phyloP scores from a whole-genome alignment of 2,888 invertebrate genomes.

The Lycaena phlaeas region DNA sequence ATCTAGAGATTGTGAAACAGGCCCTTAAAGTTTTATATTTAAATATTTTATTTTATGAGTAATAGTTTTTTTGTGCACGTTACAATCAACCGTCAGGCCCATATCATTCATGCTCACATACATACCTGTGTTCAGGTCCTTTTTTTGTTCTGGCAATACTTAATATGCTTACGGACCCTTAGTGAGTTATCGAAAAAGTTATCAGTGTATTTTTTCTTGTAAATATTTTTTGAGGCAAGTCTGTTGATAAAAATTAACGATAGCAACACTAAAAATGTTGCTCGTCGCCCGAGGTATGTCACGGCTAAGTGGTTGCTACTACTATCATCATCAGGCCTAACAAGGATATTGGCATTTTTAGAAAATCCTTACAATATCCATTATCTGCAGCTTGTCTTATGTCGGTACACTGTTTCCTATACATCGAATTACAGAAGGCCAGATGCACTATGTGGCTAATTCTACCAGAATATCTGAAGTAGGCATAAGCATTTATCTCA shows the following conservation, averaged over 20 bases:
- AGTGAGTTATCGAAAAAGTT: conserved; percentile 24
- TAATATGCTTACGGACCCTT: conserved; percentile 25
- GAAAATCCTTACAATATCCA: too few species aligned
- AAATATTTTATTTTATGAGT: too few species aligned
- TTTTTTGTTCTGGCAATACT: conserved; percentile 23
- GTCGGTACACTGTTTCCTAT: too few species aligned
- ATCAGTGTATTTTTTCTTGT: conserved; percentile 18
- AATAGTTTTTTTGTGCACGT: conserved; percentile 17
- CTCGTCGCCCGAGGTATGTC: conserved; percentile 4
- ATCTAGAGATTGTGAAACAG: too few species aligned
- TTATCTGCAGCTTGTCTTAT: too few species aligned
- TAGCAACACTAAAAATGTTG: conserved; percentile 8
- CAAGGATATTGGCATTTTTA: too few species aligned
- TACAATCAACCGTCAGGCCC: conserved; percentile 23
- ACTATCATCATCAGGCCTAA: background rate
- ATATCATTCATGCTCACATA: conserved; percentile 32
- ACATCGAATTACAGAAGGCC: too few species aligned
- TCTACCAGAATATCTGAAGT: too few species aligned
- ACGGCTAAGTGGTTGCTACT: conserved; percentile 1
- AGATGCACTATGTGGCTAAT: too few species aligned
- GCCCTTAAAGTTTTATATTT: too few species aligned
- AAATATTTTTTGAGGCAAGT: conserved; percentile 9
- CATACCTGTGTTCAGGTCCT: conserved; percentile 28
- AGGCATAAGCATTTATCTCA: too few species aligned
- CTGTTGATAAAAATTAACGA: conserved; percentile 8